Evolutionary conservation across 2,797 vertebrate genomes (phyloP).

Genomic region (Catostomus latipinnis): DNA sequence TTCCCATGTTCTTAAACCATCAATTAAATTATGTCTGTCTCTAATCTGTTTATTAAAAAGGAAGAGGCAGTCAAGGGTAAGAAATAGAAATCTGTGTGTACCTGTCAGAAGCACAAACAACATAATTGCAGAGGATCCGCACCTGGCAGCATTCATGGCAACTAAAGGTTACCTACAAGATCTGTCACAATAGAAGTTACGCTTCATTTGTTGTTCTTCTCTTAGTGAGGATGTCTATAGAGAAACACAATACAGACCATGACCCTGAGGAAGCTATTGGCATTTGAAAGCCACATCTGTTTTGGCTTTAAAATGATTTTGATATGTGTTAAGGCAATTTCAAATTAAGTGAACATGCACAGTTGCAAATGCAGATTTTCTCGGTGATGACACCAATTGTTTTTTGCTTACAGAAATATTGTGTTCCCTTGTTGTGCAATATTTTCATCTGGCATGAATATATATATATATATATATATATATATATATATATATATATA

Average conservation of each 20-base stretch:
- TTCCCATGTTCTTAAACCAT: no score
- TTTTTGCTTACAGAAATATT: no score
- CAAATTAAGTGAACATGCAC: no score
- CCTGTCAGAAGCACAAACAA: background rate
- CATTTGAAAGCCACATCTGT: no score
- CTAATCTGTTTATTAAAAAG: conserved; percentile 16
- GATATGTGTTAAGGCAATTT: no score
- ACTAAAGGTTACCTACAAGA: conserved; percentile 46
- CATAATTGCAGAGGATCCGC: conserved; percentile 27
- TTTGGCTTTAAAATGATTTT: no score
- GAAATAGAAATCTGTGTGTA: background rate
- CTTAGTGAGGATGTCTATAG: conserved; percentile 9
- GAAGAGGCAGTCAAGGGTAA: conserved; percentile 4
- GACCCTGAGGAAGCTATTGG: conserved; percentile 16
- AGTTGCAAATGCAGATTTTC: no score
- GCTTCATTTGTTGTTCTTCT: conserved; percentile 37
- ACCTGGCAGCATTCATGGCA: conserved; percentile 30
- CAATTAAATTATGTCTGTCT: conserved; percentile 17
- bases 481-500: no score
- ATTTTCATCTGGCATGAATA: no score
- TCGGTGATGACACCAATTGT: no score
- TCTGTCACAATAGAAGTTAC: conserved; percentile 39
- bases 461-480: no score
- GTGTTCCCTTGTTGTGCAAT: no score
- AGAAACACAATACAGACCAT: conserved; percentile 14